Percentiles rank a stretch among this genome's conserved stretches.
These are phyloP conservation scores for Kryptolebias marmoratus DNA, from an alignment of 2,113 vertebrate genomes.

Conservation along the genomic window DNA sequence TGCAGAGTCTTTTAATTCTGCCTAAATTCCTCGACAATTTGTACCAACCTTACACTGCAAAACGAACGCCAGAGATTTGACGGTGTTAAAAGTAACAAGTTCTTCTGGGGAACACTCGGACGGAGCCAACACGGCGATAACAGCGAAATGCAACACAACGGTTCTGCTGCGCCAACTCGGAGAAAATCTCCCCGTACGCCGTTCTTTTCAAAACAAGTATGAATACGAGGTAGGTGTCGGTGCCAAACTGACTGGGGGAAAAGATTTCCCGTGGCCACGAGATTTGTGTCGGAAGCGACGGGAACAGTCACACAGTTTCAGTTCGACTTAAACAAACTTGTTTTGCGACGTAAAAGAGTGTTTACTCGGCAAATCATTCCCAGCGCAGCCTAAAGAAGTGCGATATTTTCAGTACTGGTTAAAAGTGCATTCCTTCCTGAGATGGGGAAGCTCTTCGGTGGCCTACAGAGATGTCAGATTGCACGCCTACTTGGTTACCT, in stretches of 20 bases:
- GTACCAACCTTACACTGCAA: constrained; percentile 65
- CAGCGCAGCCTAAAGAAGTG: constrained; percentile 33
- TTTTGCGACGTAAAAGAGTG: constrained; percentile 24
- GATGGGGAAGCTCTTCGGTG: constrained; percentile 64
- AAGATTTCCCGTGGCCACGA: constrained; percentile 9
- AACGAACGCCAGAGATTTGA: constrained; percentile 63
- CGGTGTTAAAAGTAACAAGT: constrained; percentile 25
- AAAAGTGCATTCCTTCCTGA: constrained; percentile 42
- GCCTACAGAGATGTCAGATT: constrained; percentile 51
- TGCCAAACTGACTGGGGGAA: constrained; percentile 8
- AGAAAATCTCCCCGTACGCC: constrained; percentile 9
- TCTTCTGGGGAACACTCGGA: constrained; percentile 11
- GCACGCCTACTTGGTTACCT: constrained; percentile 31
- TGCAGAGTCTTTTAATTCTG: constrained; percentile 67
- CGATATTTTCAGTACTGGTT: constrained; percentile 49
- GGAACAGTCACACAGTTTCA: constrained; percentile 8
- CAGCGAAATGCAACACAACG: constrained; percentile 28
- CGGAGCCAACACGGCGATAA: constrained; percentile 14
- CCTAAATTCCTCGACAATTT: constrained; percentile 81
- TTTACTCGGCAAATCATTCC: constrained; percentile 40
- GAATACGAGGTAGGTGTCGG: background rate
- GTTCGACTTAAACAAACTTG: constrained; percentile 8
- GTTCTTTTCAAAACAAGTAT: constrained; percentile 20
- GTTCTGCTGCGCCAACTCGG: constrained; percentile 10
- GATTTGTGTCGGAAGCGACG: constrained; percentile 14